These are phyloP conservation scores for Gymnocypris eckloni DNA, from an alignment of 2,797 vertebrate genomes.

Conservation along the genomic window DNA sequence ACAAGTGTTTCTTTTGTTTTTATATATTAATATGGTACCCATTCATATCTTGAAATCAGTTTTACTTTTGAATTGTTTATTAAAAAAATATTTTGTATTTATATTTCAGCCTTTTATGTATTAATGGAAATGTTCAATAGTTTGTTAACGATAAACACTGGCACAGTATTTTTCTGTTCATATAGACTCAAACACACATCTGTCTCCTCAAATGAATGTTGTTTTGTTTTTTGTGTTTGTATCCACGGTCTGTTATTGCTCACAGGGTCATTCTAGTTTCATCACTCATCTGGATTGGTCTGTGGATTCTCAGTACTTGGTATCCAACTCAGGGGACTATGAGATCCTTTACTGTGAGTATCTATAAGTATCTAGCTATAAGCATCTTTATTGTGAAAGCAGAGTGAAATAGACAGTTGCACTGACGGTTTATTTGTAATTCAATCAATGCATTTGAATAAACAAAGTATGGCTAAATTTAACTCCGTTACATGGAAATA, in stretches of 20 bases:
- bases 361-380: neutral
- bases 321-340: slow-evolving; percentile 98
- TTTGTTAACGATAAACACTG: neutral
- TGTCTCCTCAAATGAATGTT: neutral
- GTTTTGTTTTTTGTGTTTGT: neutral
- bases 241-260: neutral
- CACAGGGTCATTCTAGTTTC: slow-evolving; percentile 97
- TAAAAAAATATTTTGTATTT: neutral
- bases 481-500: neutral
- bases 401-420: slow-evolving; percentile 3
- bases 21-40: neutral
- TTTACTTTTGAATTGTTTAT: neutral
- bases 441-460: neutral
- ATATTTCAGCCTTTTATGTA: neutral
- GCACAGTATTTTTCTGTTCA: neutral
- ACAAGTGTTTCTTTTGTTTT: neutral
- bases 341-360: slow-evolving; percentile 99
- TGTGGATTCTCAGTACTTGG: slow-evolving; percentile 92
- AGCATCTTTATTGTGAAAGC: slow-evolving; percentile 57
- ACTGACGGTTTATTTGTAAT: neutral
- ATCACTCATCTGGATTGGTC: slow-evolving; percentile 99
- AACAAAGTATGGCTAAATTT: neutral
- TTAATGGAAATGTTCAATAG: neutral
- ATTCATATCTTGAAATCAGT: neutral
- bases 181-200: slow-evolving; percentile 1